Evolutionary conservation across 2,113 vertebrate genomes (phyloP), one percentile per base, ranked within the genome.

Genomic region (Numida meleagris): DNA sequence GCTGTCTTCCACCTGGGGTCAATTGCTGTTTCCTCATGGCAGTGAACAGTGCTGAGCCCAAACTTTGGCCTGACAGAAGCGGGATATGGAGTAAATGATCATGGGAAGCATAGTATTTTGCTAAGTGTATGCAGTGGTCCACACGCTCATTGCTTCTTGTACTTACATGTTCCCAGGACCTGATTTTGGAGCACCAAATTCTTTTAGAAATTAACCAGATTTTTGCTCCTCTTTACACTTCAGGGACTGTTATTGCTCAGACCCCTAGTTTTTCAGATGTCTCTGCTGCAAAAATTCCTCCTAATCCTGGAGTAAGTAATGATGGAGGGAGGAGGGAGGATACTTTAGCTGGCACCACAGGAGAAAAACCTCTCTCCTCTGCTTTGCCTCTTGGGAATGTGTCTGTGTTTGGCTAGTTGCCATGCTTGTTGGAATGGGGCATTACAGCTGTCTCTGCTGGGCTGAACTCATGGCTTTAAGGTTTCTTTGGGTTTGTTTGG

Each of bases 401-500:
- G 65, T 42, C 43, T 94, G 29, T 76, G 6, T 53, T 83, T 84
- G 88, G 80, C 73, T 78, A 84, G 6, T 72, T 33, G 68, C 66
- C 48, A 25, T 42, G 29, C 6, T 6, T 61, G 46, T 81, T 90
- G 2, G 5, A 82, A 73, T 57, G 36, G 66, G 66, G 8, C 53
- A 57, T 86, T 89, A 14, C 8, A 81, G 48, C 18, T 8, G 9
- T 34, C 70, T 88, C 88, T 88, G 51, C 53, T 92, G 66, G 75
- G 66, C 53, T 84, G 82, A 78, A 90, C 70, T 94, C 45, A 21
- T 45, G 67, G 66, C 40, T 86, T 94, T 91, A 65, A 86, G 73
- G 85, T 75, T 94, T 96, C 70, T 95, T 95, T 96, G 82, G 76
- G 48, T 75, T 94, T 96, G 76, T 95, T 96, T 97, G 80, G 72